These are phyloP conservation scores for Thymallus thymallus DNA, from an alignment of 2,113 vertebrate species.

Conservation along the genomic window DNA sequence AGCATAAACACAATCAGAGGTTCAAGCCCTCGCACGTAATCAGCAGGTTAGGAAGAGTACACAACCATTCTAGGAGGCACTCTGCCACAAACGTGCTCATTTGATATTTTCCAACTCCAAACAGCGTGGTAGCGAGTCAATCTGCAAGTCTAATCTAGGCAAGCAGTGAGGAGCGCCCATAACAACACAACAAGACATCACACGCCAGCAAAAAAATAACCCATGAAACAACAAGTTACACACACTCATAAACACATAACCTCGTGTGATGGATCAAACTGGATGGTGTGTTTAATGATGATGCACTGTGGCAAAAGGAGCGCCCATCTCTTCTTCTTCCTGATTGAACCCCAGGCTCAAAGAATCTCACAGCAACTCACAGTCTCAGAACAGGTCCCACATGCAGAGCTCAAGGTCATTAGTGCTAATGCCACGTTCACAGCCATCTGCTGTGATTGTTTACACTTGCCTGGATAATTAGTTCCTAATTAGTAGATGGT, in stretches of 20 bases:
- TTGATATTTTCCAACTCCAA: not conserved
- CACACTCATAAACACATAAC: not conserved
- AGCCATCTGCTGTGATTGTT: conserved; percentile 89
- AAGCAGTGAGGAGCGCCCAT: not conserved
- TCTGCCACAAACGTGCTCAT: not conserved
- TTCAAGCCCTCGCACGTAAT: not conserved
- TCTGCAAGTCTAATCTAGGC: not conserved
- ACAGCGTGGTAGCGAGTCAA: not conserved
- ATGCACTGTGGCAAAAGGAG: conserved; percentile 55
- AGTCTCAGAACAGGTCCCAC: no score
- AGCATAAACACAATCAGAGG: not conserved
- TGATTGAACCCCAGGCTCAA: no score
- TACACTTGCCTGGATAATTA: conserved; percentile 89
- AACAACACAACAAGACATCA: not conserved
- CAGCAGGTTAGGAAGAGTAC: not conserved
- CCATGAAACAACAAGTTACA: not conserved
- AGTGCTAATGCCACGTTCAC: conserved; percentile 73
- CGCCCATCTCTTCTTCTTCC: no score
- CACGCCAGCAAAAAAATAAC: not conserved
- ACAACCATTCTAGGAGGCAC: not conserved
- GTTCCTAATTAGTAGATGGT: conserved; percentile 85
- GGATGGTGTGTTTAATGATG: conserved; percentile 45
- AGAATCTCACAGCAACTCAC: no score
- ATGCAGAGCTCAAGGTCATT: conserved; percentile 75
- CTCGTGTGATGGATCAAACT: not conserved